Percentiles rank a stretch among this genome's conserved stretches.
phyloP scores from a whole-genome alignment of 2,797 vertebrate species.

The Sitta carolinensis region DNA sequence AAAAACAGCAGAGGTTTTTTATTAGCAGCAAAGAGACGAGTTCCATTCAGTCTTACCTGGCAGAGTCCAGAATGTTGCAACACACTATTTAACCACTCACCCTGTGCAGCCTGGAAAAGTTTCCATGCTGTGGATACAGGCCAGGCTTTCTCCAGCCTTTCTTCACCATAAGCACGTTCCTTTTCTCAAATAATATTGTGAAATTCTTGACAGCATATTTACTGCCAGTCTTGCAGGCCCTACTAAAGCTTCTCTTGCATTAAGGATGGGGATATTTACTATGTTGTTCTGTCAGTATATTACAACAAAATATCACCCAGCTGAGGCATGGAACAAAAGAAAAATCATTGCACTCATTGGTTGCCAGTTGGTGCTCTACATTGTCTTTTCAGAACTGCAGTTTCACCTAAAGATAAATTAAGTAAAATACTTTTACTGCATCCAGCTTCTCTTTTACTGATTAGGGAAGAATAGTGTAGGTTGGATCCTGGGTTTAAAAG shows the following conservation, averaged over 20 bases:
- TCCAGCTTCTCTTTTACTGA: neutral
- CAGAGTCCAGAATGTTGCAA: conserved; percentile 1
- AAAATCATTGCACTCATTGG: neutral
- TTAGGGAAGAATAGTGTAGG: conserved; percentile 8
- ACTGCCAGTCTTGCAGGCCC: neutral
- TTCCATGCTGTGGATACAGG: neutral
- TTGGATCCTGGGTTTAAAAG: conserved; percentile 36
- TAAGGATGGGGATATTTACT: neutral
- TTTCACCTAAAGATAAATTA: conserved; percentile 11
- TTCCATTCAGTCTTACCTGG: conserved; percentile 28
- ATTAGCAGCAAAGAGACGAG: neutral
- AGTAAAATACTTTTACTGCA: neutral
- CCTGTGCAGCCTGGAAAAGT: conserved; percentile 12
- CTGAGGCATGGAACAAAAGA: neutral
- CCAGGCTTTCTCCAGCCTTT: conserved; percentile 12
- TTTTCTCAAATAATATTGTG: neutral
- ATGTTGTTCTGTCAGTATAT: neutral
- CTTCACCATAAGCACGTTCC: neutral
- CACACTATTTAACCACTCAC: neutral
- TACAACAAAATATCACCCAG: neutral
- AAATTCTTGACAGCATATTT: neutral
- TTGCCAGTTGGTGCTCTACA: neutral
- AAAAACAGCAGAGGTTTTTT: neutral
- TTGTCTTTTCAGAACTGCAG: neutral
- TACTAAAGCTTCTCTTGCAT: neutral